Base-by-base conservation (phyloP, 2,888 invertebrate species). In the Drosophila testacea region DNA sequence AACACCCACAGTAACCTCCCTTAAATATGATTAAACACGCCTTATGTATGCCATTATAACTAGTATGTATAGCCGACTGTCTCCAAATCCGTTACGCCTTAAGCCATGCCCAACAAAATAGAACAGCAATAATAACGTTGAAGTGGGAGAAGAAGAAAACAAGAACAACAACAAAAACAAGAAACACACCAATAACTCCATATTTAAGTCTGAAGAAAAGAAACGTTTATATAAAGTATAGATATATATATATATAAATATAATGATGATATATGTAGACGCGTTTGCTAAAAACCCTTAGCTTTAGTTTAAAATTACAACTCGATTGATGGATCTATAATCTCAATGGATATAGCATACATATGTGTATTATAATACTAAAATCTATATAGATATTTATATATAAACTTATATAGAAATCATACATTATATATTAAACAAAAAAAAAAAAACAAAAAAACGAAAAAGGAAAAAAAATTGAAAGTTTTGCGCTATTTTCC, bases 141-240 rank as follows among this genome's bases (percentile, higher is more conserved):
- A 41, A 64, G 9, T n/a, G 22, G 16, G 11, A 0, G 30, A n/a
- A 2, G 41, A 61, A 47, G 13, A 61, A 39, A 22, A 60, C 9
- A 56, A 57, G n/a, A 59, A 27, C 9, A 61, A 51, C n/a, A 48
- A 42, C 7, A 60, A 65, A 42, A 56, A 47, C 22, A 60, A 64
- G 9, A 32, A 41, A 51, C 66, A 73, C 64, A 75, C 75, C 71
- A 78, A 71, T 73, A 85, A 83, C 83, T 83, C 83, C 79, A 83
- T 83, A 77, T 66, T 81, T 79, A 83, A 83, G 83, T 83, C 83
- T 83, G 83, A 83, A 54, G 51, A 71, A 72, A 41, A 72, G 34
- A 47, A 71, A 64, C 47, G 63, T 75, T 62, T 76, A 72, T 78
- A 66, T 69, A 66, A 54, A 69, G 55, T 63, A 68, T 60, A 67